Conservation (phyloP, 2,113 vertebrate species). For the Elephas maximus region DNA sequence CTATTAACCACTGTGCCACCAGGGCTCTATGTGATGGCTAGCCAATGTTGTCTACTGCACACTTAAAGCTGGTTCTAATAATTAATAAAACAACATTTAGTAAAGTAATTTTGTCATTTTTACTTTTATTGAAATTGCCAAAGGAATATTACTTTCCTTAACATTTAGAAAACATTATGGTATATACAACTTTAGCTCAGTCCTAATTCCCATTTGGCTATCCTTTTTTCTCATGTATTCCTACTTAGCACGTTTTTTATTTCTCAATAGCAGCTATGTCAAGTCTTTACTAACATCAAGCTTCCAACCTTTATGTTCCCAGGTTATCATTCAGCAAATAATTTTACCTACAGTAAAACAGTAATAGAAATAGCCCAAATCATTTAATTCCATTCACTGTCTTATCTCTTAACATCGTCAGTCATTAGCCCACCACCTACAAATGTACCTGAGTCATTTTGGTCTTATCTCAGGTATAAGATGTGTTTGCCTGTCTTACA, state of each 20-base stretch:
- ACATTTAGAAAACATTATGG: background rate
- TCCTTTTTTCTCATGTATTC: background rate
- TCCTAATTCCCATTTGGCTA: background rate
- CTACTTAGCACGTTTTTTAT: background rate
- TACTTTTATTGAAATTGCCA: background rate
- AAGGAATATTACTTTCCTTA: background rate
- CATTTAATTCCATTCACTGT: background rate
- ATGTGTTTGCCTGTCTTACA: background rate
- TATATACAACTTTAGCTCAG: background rate
- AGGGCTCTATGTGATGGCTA: background rate
- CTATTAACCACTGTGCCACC: no score
- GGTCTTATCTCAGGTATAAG: background rate
- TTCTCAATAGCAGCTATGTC: background rate
- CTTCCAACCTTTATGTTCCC: background rate
- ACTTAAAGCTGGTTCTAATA: background rate
- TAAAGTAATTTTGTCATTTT: background rate
- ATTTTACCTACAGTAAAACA: background rate
- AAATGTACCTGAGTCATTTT: conserved; percentile 1
- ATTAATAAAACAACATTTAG: background rate
- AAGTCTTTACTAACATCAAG: background rate
- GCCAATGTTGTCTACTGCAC: background rate
- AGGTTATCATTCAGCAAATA: background rate
- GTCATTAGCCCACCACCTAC: background rate
- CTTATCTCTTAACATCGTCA: background rate
- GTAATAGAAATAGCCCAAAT: background rate